Base-by-base conservation (phyloP, 1,140 invertebrate genomes). In the Luehdorfia chinensis region DNA sequence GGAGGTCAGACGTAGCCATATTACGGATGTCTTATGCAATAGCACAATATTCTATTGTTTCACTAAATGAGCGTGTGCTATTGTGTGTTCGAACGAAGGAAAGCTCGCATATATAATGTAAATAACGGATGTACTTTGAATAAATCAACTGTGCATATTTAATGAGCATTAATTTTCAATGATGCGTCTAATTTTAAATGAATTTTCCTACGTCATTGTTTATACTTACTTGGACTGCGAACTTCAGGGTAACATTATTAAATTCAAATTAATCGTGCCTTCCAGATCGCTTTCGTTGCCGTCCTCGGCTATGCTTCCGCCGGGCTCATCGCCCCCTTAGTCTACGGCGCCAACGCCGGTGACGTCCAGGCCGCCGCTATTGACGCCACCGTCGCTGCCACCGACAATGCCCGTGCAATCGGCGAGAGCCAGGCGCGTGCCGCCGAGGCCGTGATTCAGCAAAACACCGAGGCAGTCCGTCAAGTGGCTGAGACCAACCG, bases 231-330 rank as follows among this genome's bases (percentile, higher is more conserved):
- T n/a, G n/a, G n/a, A n/a, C n/a, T n/a, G n/a, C n/a, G n/a, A n/a
- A n/a, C n/a, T n/a, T n/a, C n/a, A n/a, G n/a, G n/a, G n/a, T n/a
- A n/a, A n/a, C n/a, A n/a, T n/a, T n/a, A n/a, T n/a, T n/a, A n/a
- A n/a, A n/a, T n/a, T n/a, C n/a, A n/a, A n/a, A n/a, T n/a, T n/a
- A n/a, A n/a, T n/a, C n/a, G n/a, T n/a, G n/a, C n/a, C n/a, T 21
- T 21, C 6, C 19, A 84, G 80, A 67, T 84, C 57, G 78, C 76
- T 68, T 80, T 83, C 64, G 69, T 68, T 59, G 80, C 80, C 68
- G 37, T 83, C 66, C 52, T 84, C 69, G 80, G 76, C 76, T 84
- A 80, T 66, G 80, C 80, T 50, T 72, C 78, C 57, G 80, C 80
- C 55, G 59, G 59, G 47, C 60, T 74, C 49, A 47, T 78, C 55